Evolutionary conservation across 2,888 invertebrate genomes (phyloP), one percentile per base, ranked within the genome.

Genomic region (Arge pagana): DNA sequence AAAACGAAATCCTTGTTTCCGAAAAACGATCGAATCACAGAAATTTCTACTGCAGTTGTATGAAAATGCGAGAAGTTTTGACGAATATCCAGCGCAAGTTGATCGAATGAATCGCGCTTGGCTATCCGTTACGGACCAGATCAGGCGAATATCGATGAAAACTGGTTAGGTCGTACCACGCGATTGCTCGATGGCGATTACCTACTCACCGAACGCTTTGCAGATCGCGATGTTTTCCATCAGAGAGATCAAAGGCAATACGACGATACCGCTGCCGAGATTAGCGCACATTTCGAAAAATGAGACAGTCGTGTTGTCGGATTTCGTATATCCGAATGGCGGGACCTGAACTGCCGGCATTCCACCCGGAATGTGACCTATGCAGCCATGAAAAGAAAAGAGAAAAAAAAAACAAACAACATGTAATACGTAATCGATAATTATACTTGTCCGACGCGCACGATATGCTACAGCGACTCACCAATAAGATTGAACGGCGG

Each of bases 151-250:
- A n/a, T n/a, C n/a, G n/a, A n/a, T n/a, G n/a, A n/a, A n/a, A n/a
- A n/a, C n/a, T n/a, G n/a, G n/a, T n/a, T n/a, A n/a, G n/a, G n/a
- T n/a, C n/a, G n/a, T n/a, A n/a, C n/a, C n/a, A n/a, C n/a, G n/a
- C n/a, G n/a, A n/a, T n/a, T n/a, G n/a, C n/a, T n/a, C n/a, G n/a
- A n/a, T n/a, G n/a, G n/a, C n/a, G n/a, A n/a, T n/a, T n/a, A n/a
- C 23, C 43, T 10, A 75, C 83, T 82, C 77, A 89, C 90, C 87
- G 74, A 96, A 95, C 19, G 93, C 93, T 80, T 95, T 96, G 77
- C 93, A 95, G 64, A 96, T 93, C 13, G 96, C 91, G 61, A 96
- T 91, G 67, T 91, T 90, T 75, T 96, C 96, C 77, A 96, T 84
- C 28, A 96, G 80, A 13, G 90, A 90, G 65, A 96, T 87, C 21